A percentile compares a stretch with the other conserved stretches of the same genome.
Conservation (phyloP, 2,888 invertebrate species). For the Hirtodrosophila trivittata region DNA sequence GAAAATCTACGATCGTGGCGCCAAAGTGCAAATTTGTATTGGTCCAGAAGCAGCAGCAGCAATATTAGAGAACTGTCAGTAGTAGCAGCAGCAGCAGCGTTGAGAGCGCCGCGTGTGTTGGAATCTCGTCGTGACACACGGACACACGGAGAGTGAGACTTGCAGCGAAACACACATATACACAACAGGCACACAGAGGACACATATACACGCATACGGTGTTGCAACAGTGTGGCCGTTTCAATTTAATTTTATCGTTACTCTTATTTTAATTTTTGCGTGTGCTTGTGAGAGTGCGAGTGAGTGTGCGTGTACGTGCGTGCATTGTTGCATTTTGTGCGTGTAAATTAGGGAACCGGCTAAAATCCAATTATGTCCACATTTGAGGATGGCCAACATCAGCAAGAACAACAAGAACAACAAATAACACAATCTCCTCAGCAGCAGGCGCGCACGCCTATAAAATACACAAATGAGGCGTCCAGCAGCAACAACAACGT, state of each 20-base stretch:
- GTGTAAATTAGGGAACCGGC: slow-evolving; percentile 45
- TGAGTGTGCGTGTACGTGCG: slow-evolving; percentile 28
- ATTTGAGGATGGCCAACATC: slow-evolving; percentile 54
- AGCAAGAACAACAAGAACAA: slow-evolving; percentile 13
- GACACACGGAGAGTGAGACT: slow-evolving; percentile 14
- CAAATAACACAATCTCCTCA: slow-evolving; percentile 5
- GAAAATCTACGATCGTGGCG: slow-evolving; percentile 44
- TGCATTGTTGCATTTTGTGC: slow-evolving; percentile 45
- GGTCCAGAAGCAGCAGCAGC: slow-evolving; percentile 21
- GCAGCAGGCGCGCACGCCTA: slow-evolving; percentile 34
- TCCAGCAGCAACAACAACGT: slow-evolving; percentile 51
- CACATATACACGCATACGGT: slow-evolving; percentile 13
- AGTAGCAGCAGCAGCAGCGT: slow-evolving; percentile 1
- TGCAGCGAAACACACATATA: slow-evolving; percentile 14
- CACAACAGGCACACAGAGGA: slow-evolving; percentile 18
- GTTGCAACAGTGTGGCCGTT: slow-evolving; percentile 66
- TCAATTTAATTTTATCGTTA: slow-evolving; percentile 26
- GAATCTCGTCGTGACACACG: slow-evolving; percentile 41
- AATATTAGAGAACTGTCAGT: no score
- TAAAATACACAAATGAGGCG: slow-evolving; percentile 28
- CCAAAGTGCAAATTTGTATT: slow-evolving; percentile 54
- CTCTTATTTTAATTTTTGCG: no score
- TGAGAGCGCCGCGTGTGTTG: slow-evolving; percentile 57
- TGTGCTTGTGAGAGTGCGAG: slow-evolving; percentile 26
- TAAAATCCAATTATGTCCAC: slow-evolving; percentile 63